Conservation (phyloP, 2,797 vertebrate genomes). For the Chelmon rostratus region DNA sequence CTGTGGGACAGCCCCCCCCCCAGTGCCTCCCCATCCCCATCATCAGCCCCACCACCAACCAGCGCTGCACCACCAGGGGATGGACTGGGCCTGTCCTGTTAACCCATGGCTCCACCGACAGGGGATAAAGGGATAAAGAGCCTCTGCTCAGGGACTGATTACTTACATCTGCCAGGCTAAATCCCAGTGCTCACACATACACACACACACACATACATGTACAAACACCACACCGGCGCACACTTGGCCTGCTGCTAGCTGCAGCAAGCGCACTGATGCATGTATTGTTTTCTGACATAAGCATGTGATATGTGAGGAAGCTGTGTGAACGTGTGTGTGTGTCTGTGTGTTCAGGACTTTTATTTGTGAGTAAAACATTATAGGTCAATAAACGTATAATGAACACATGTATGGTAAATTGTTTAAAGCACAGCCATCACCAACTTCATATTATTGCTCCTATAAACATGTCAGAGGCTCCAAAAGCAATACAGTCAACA, state of each 20-base stretch:
- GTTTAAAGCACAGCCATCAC: slow-evolving; percentile 21
- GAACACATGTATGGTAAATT: slow-evolving; percentile 38
- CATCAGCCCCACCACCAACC: slow-evolving; percentile 60
- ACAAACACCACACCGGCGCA: slow-evolving; percentile 57
- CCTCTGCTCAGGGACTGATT: slow-evolving; percentile 89
- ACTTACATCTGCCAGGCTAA: slow-evolving; percentile 92
- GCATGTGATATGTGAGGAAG: slow-evolving; percentile 61
- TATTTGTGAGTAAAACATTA: slow-evolving; percentile 38
- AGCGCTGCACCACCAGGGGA: slow-evolving; percentile 63
- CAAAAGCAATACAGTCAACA: slow-evolving; percentile 40
- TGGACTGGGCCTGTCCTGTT: slow-evolving; percentile 75
- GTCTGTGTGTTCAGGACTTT: slow-evolving; percentile 35
- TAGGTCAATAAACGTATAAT: slow-evolving; percentile 45
- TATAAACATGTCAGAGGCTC: slow-evolving; percentile 50
- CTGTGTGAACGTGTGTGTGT: slow-evolving; percentile 33
- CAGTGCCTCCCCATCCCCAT: slow-evolving; percentile 17
- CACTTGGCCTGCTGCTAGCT: slow-evolving; percentile 69
- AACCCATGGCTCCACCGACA: slow-evolving; percentile 87
- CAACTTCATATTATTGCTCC: slow-evolving; percentile 39
- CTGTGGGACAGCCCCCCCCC: slow-evolving; percentile 22
- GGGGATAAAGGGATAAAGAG: slow-evolving; percentile 95
- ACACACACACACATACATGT: slow-evolving; percentile 40
- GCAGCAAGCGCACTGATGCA: slow-evolving; percentile 71
- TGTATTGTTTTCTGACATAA: slow-evolving; percentile 77
- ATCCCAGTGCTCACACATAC: slow-evolving; percentile 70